Evolutionary conservation across 2,113 vertebrate species (phyloP).

Genomic region (Benitochromis conjunctus): DNA sequence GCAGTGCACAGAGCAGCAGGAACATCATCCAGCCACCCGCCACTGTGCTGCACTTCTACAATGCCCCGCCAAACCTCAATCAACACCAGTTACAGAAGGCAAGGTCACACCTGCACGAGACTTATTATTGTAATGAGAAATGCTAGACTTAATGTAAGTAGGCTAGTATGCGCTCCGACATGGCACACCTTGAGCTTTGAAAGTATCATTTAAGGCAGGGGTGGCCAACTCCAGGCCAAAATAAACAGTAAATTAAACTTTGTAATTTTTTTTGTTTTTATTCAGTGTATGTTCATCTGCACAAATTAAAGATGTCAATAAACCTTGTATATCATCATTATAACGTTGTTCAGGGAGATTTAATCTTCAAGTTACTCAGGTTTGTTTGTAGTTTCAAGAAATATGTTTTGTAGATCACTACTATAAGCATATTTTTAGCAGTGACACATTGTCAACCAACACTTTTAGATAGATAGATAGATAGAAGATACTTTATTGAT

Average conservation of each 20-base stretch:
- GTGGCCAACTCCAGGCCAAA: too few species aligned
- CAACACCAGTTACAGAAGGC: conserved; percentile 39
- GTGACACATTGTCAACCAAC: not conserved
- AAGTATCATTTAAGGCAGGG: not conserved
- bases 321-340: not conserved
- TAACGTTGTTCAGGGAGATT: not conserved
- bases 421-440: not conserved
- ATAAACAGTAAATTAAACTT: not conserved
- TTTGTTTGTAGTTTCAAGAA: not conserved
- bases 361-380: not conserved
- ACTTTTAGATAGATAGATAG: too few species aligned
- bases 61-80: conserved; percentile 37
- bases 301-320: not conserved
- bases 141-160: not conserved
- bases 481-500: too few species aligned
- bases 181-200: not conserved
- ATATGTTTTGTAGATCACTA: not conserved
- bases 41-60: conserved; percentile 50
- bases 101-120: not conserved
- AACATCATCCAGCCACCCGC: conserved; percentile 50
- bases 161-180: not conserved
- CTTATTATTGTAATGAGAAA: not conserved
- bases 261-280: not conserved
- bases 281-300: too few species aligned
- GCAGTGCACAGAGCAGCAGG: not conserved